Percentiles rank a stretch among this genome's conserved stretches.
phyloP scores from a whole-genome alignment of 2,888 invertebrate genomes.

The Pteria penguin region DNA sequence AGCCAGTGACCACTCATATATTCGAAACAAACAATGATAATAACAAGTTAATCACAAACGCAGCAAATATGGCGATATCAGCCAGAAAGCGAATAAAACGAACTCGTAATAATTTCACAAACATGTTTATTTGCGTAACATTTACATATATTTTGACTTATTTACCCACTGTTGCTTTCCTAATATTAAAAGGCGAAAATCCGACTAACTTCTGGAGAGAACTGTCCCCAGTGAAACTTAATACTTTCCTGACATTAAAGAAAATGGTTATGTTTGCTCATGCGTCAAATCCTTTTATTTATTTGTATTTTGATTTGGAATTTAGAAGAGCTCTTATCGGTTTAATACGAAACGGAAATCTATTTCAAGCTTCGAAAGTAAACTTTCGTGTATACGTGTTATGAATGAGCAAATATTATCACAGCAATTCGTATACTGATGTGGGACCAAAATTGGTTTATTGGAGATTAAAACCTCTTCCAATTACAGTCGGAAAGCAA shows the following conservation, averaged over 20 bases:
- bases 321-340: neutral
- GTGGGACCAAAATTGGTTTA: too few relatives aligned
- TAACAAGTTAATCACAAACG: too few relatives aligned
- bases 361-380: too few relatives aligned
- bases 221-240: neutral
- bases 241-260: neutral
- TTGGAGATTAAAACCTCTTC: too few relatives aligned
- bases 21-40: too few relatives aligned
- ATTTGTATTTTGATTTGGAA: constrained; percentile 6
- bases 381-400: too few relatives aligned
- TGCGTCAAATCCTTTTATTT: neutral
- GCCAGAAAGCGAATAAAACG: neutral
- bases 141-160: constrained; percentile 1
- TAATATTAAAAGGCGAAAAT: neutral
- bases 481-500: too few relatives aligned
- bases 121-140: constrained; percentile 2
- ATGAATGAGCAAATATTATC: too few relatives aligned
- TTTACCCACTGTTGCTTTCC: neutral
- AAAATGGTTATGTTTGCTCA: neutral
- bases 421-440: too few relatives aligned
- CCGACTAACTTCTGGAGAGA: neutral
- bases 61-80: too few relatives aligned
- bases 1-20: too few relatives aligned
- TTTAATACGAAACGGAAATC: too few relatives aligned
- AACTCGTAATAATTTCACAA: neutral